A percentile compares a stretch with the other conserved stretches of the same genome.
These are phyloP conservation scores for Maniola hyperantus DNA, from an alignment of 2,888 invertebrate species.

Conservation along the genomic window DNA sequence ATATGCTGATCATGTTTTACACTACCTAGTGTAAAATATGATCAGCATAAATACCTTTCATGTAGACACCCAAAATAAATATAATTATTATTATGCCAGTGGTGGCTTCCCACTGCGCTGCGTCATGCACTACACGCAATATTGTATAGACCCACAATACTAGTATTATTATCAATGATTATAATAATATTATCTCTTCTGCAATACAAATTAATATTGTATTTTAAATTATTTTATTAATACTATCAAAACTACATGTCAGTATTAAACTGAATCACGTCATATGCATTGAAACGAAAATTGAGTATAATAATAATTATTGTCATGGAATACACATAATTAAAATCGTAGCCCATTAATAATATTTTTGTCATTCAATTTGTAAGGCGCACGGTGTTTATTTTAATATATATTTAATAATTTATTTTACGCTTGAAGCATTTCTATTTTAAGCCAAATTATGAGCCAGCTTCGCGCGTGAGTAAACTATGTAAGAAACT, in stretches of 20 bases:
- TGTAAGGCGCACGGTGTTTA: background rate
- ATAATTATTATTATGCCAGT: too few relatives aligned
- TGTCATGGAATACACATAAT: background rate
- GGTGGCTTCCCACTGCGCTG: too few relatives aligned
- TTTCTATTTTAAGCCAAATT: too few relatives aligned
- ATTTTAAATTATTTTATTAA: background rate
- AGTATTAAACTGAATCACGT: constrained; percentile 8
- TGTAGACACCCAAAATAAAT: too few relatives aligned
- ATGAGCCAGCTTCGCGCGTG: too few relatives aligned
- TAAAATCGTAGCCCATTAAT: background rate
- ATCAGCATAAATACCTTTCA: too few relatives aligned
- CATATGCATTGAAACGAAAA: constrained; percentile 5
- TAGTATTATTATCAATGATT: background rate
- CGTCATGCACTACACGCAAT: too few relatives aligned
- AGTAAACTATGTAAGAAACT: too few relatives aligned
- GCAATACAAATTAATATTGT: background rate
- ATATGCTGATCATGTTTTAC: too few relatives aligned
- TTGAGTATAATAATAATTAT: background rate
- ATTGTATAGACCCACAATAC: background rate
- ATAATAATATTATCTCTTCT: background rate
- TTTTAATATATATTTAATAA: too few relatives aligned
- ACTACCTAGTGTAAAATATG: too few relatives aligned
- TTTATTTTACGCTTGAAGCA: too few relatives aligned
- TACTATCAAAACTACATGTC: background rate
- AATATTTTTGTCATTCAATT: background rate